phyloP scores from a whole-genome alignment of 2,888 invertebrate species.

The Drosophila glabriapex region DNA sequence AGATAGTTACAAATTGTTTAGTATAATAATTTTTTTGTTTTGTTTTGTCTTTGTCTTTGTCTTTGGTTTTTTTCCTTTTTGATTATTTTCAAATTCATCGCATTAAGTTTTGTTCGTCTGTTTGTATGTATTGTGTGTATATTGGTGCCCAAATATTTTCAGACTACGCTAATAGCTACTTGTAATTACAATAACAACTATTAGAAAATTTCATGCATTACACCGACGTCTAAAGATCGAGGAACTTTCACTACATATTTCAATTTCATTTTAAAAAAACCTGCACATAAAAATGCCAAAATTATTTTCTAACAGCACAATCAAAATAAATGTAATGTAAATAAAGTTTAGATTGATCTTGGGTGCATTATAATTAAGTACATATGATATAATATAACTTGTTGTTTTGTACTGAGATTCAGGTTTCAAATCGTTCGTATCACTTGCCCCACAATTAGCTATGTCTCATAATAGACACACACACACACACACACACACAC shows the following conservation, averaged over 20 bases:
- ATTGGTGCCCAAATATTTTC: conserved; percentile 79
- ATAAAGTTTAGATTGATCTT: conserved; percentile 7
- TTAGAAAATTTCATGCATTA: conserved; percentile 54
- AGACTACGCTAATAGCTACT: conserved; percentile 69
- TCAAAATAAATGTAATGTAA: conserved; percentile 21
- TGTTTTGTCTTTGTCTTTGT: conserved; percentile 23
- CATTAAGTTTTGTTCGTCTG: conserved; percentile 2
- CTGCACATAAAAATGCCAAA: not conserved
- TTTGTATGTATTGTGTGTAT: conserved; percentile 58
- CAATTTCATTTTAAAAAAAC: conserved; percentile 4
- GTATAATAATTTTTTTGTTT: conserved; percentile 54
- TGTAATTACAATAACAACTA: conserved; percentile 66
- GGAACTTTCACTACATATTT: conserved; percentile 70
- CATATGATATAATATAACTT: conserved; percentile 48
- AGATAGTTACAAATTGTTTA: conserved; percentile 68
- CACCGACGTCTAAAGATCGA: conserved; percentile 46
- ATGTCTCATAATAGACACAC: conserved; percentile 27
- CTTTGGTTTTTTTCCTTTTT: not conserved
- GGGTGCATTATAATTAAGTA: conserved; percentile 17
- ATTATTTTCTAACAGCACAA: not conserved
- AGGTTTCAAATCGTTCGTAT: conserved; percentile 62
- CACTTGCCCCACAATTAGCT: conserved; percentile 40
- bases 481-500: conserved; percentile 19
- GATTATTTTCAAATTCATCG: conserved; percentile 17
- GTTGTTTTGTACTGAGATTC: conserved; percentile 75